Conservation (phyloP, 2,113 vertebrate species). For the Pitta sordida region DNA sequence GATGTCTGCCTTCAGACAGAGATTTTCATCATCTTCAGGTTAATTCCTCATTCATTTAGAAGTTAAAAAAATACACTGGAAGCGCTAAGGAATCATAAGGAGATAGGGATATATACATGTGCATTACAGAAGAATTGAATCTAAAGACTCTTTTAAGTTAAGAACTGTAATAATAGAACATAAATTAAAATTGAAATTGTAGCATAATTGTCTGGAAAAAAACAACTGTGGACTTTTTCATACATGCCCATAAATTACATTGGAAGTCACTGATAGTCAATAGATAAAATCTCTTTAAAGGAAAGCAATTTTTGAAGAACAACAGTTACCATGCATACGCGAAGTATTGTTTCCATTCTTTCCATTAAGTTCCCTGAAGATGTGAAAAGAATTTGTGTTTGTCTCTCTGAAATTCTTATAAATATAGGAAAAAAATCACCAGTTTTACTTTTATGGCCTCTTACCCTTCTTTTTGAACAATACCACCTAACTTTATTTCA, state of each 20-base stretch:
- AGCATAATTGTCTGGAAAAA: neutral
- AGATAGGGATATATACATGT: fast-evolving
- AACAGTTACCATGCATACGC: neutral
- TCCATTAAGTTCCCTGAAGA: neutral
- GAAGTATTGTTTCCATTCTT: neutral
- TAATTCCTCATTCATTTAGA: neutral
- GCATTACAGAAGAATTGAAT: neutral
- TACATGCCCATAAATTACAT: neutral
- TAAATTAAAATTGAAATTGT: neutral
- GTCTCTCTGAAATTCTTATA: neutral
- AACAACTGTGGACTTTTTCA: fast-evolving
- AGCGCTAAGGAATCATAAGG: neutral
- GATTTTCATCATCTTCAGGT: neutral
- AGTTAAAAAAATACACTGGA: neutral
- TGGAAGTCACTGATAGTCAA: neutral
- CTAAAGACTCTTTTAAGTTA: neutral
- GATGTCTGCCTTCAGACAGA: neutral
- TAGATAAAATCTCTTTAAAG: neutral
- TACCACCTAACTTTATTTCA: neutral
- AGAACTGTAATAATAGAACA: neutral
- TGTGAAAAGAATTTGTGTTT: neutral
- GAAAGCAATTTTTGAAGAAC: neutral
- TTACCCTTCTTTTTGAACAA: neutral
- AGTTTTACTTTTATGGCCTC: neutral
- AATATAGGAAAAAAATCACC: neutral